A percentile compares a stretch with the other conserved stretches of the same genome.
Evolutionary conservation across 2,888 invertebrate species (phyloP).

Genomic region (Papilio protenor): DNA sequence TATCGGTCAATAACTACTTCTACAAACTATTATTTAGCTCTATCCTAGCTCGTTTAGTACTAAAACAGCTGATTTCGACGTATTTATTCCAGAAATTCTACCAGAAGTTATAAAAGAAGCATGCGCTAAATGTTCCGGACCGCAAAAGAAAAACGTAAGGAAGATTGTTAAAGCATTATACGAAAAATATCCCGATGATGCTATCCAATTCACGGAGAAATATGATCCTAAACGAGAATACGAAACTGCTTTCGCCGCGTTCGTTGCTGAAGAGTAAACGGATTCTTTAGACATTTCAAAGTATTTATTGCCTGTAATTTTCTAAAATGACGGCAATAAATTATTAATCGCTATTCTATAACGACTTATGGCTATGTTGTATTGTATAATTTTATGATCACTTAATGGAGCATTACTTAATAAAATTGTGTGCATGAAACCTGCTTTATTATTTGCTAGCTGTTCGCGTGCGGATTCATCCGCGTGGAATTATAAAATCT

Average conservation of each 20-base stretch:
- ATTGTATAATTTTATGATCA: constrained; percentile 10
- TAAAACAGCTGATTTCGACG: not conserved
- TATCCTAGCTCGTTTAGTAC: not conserved
- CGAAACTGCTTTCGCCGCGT: constrained; percentile 64
- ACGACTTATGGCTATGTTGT: constrained; percentile 14
- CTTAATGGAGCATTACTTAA: constrained; percentile 35
- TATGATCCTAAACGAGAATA: constrained; percentile 71
- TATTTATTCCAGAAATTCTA: constrained; percentile 61
- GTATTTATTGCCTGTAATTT: not conserved
- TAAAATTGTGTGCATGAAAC: constrained; percentile 16
- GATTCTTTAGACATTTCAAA: not conserved
- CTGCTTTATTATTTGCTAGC: too few relatives aligned
- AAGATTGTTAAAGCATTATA: constrained; percentile 67
- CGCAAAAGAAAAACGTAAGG: constrained; percentile 62
- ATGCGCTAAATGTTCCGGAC: constrained; percentile 68
- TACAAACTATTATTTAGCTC: not conserved
- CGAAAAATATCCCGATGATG: constrained; percentile 63
- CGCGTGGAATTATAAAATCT: too few relatives aligned
- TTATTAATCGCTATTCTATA: not conserved
- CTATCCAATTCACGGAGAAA: constrained; percentile 62
- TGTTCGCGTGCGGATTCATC: too few relatives aligned
- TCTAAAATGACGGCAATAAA: not conserved
- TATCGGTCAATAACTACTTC: too few relatives aligned
- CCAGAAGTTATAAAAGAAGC: constrained; percentile 71
- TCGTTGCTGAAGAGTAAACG: constrained; percentile 58